These are phyloP conservation scores for Chaetogeoica ovagalla DNA, from an alignment of 2,888 invertebrate genomes.

Conservation along the genomic window DNA sequence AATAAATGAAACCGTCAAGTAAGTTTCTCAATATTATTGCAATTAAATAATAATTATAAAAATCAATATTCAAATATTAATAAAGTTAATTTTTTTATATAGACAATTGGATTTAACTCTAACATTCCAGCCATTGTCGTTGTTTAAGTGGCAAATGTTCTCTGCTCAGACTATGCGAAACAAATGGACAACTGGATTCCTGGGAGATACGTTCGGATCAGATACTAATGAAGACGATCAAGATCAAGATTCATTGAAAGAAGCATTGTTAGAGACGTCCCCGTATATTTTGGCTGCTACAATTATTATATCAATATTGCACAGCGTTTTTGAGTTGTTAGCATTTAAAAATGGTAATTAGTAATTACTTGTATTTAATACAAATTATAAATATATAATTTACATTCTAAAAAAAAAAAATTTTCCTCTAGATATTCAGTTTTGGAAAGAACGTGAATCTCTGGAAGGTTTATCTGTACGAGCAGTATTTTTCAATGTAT, in stretches of 20 bases:
- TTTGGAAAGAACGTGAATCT: slow-evolving; percentile 97
- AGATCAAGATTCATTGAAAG: slow-evolving; percentile 88
- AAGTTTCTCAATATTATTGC: slow-evolving; percentile 57
- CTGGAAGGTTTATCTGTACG: slow-evolving; percentile 96
- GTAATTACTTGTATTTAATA: neutral
- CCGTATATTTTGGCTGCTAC: slow-evolving; percentile 92
- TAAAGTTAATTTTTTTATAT: slow-evolving; percentile 2
- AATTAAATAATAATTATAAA: neutral
- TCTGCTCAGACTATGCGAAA: slow-evolving; percentile 93
- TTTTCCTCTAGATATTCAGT: slow-evolving; percentile 80
- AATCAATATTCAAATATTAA: slow-evolving; percentile 3
- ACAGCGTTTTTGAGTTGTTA: slow-evolving; percentile 95
- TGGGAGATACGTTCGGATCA: slow-evolving; percentile 70
- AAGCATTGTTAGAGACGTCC: slow-evolving; percentile 94
- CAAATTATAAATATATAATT: too few species aligned
- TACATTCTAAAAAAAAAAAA: neutral
- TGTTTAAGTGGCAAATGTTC: slow-evolving; percentile 98
- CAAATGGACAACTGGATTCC: slow-evolving; percentile 72
- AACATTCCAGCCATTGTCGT: slow-evolving; percentile 85
- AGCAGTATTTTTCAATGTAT: slow-evolving; percentile 97
- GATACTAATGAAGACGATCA: slow-evolving; percentile 76
- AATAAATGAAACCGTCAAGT: slow-evolving; percentile 81
- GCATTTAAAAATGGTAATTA: slow-evolving; percentile 93
- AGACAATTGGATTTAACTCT: slow-evolving; percentile 68
- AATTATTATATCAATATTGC: slow-evolving; percentile 87